Conservation (phyloP, 2,888 invertebrate species). For the Loripinus fragilis region DNA sequence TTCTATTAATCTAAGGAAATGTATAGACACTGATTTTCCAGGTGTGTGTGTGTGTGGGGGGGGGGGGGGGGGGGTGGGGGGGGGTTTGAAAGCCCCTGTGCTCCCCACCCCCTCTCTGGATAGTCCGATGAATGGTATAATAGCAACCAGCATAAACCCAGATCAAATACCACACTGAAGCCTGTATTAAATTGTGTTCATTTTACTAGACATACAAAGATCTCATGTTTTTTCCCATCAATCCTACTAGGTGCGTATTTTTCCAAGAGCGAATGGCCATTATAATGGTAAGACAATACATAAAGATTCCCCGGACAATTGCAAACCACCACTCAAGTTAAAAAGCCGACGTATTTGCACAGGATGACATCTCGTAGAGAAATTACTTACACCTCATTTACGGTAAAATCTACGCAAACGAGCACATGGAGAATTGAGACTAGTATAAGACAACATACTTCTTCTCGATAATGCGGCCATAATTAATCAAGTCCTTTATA, state of each 20-base stretch:
- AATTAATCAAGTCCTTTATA: conserved; percentile 65
- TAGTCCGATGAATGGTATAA: no score
- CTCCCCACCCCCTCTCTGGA: no score
- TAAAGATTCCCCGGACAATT: conserved; percentile 20
- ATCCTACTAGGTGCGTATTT: neutral
- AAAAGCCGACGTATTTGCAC: conserved; percentile 23
- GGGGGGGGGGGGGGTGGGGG: no score
- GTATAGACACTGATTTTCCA: no score
- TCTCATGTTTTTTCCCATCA: no score
- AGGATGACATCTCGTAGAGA: conserved; percentile 27
- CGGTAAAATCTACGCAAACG: conserved; percentile 55
- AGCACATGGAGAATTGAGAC: conserved; percentile 35
- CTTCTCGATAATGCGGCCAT: conserved; percentile 55
- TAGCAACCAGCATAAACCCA: no score
- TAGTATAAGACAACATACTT: conserved; percentile 54
- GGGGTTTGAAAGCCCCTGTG: no score
- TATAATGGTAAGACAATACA: conserved; percentile 2
- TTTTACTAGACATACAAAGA: no score
- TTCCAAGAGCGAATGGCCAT: neutral
- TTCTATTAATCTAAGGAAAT: no score
- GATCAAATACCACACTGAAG: no score
- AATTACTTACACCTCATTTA: conserved; percentile 61
- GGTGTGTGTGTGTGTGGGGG: no score
- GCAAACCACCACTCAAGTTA: neutral
- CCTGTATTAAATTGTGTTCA: no score